phyloP scores from a whole-genome alignment of 2,888 invertebrate genomes.

The Drosophila antonietae region DNA sequence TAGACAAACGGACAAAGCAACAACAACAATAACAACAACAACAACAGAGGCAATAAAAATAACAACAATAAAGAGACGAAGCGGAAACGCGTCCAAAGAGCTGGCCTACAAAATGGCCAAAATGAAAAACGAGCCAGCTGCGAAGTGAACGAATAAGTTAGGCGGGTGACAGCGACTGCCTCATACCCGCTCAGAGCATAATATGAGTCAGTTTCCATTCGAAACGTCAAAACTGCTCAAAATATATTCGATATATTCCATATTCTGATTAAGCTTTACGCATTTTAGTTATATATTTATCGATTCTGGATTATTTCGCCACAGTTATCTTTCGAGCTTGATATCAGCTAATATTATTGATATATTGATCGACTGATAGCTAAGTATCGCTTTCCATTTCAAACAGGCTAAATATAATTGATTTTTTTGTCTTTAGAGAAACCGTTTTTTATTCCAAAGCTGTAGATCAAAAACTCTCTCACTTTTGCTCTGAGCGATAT shows the following conservation, averaged over 20 bases:
- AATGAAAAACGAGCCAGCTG: conserved; percentile 27
- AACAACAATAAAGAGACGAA: conserved; percentile 31
- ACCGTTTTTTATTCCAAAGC: too few relatives aligned
- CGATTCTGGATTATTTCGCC: not conserved
- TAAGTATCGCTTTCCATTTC: too few relatives aligned
- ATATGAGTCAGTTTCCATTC: not conserved
- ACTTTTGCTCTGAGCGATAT: too few relatives aligned
- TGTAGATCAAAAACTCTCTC: too few relatives aligned
- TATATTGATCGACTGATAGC: too few relatives aligned
- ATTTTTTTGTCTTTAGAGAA: too few relatives aligned
- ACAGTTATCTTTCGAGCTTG: too few relatives aligned
- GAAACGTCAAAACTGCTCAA: not conserved
- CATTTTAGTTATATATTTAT: not conserved
- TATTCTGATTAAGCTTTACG: not conserved
- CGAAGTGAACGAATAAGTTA: not conserved
- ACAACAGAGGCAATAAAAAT: conserved; percentile 6
- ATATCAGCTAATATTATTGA: too few relatives aligned
- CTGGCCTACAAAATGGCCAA: conserved; percentile 52
- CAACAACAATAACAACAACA: conserved; percentile 7
- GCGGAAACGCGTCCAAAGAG: conserved; percentile 38
- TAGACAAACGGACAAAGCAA: conserved; percentile 13
- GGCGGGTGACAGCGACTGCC: not conserved
- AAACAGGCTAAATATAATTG: too few relatives aligned
- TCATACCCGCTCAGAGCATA: not conserved
- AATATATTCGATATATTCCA: not conserved